Percentiles rank a stretch among this genome's conserved stretches.
These are phyloP conservation scores for Narcine bancroftii DNA, from an alignment of 2,113 vertebrate genomes.

Conservation along the genomic window DNA sequence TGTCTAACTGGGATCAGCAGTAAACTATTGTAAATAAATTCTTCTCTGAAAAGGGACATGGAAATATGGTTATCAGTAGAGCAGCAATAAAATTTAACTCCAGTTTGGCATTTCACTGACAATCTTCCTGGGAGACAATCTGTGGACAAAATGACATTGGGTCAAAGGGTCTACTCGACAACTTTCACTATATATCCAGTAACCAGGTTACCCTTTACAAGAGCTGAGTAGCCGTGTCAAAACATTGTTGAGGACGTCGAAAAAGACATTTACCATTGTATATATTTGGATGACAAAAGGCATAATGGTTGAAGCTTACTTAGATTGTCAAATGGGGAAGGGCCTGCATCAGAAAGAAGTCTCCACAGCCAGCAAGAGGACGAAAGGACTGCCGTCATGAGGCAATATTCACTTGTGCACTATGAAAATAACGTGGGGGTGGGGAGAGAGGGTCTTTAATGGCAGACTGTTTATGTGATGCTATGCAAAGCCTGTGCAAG, in stretches of 20 bases:
- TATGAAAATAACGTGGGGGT: neutral
- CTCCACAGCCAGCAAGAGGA: neutral
- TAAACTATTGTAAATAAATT: neutral
- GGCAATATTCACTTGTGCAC: neutral
- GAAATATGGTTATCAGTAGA: neutral
- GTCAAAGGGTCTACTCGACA: neutral
- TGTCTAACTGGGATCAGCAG: neutral
- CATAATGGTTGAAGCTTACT: neutral
- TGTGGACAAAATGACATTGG: neutral
- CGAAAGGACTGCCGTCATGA: neutral
- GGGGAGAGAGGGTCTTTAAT: neutral
- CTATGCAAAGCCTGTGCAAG: neutral
- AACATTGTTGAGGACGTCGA: neutral
- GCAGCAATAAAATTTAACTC: neutral
- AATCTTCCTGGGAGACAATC: neutral
- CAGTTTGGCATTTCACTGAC: neutral
- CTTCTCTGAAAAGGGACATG: neutral
- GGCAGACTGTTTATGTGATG: neutral
- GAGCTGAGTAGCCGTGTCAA: neutral
- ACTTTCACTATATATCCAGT: neutral
- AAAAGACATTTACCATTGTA: neutral
- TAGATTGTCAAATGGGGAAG: neutral
- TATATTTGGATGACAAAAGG: neutral
- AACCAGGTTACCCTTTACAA: neutral
- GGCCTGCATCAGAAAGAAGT: neutral